Percentiles rank a stretch among this genome's conserved stretches.
Evolutionary conservation across 2,113 vertebrate species (phyloP).

Genomic region (Physeter macrocephalus): DNA sequence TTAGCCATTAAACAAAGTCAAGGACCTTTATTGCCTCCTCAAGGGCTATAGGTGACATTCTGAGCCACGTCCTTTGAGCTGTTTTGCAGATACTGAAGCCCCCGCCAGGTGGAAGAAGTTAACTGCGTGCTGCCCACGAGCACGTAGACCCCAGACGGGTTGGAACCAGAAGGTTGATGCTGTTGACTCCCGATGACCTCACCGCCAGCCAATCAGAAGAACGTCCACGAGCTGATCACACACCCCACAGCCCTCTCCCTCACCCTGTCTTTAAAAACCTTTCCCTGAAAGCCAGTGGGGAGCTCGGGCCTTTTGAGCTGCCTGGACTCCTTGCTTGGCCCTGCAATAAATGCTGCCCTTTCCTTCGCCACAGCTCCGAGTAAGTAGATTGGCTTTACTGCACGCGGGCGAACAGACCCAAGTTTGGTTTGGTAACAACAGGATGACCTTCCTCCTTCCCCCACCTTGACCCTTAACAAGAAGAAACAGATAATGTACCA

Average conservation of each 20-base stretch:
- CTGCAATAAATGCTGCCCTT: not conserved
- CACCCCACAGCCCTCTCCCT: not conserved
- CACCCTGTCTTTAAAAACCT: not conserved
- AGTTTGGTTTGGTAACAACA: not conserved
- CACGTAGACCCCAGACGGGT: not conserved
- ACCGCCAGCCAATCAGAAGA: not conserved
- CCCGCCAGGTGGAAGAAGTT: not conserved
- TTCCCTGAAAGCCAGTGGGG: not conserved
- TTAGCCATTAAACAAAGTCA: too few species aligned
- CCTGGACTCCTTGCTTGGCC: not conserved
- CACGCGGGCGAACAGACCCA: too few species aligned
- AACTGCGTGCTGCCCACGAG: not conserved
- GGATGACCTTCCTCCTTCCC: not conserved
- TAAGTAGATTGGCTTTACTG: not conserved
- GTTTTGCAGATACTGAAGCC: not conserved
- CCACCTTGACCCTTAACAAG: not conserved
- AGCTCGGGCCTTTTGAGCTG: not conserved
- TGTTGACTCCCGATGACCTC: not conserved
- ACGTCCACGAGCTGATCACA: not conserved
- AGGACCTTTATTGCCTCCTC: not conserved
- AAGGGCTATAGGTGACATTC: not conserved
- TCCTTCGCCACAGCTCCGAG: not conserved
- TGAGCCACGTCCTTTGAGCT: not conserved
- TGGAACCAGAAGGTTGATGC: not conserved
- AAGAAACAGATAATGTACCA: not conserved